Percentiles rank a stretch among this genome's conserved stretches.
Evolutionary conservation across 2,888 invertebrate species (phyloP).

Genomic region (Napeogenes sylphis): DNA sequence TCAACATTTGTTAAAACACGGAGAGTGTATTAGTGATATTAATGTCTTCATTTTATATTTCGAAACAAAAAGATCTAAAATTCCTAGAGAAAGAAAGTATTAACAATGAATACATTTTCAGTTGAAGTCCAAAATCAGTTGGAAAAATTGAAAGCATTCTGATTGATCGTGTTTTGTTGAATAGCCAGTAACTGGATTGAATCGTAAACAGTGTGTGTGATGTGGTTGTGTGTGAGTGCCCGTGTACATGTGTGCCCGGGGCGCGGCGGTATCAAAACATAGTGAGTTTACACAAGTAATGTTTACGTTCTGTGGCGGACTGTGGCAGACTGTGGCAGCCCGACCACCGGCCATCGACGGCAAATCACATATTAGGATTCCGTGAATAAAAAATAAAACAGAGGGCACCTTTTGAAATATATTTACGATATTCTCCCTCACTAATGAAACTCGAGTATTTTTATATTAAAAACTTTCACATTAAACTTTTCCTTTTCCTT

Average conservation of each 20-base stretch:
- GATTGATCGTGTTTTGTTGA: conserved; percentile 15
- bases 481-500: no score
- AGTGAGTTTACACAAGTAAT: conserved; percentile 24
- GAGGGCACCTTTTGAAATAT: not conserved
- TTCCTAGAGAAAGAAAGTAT: not conserved
- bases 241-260: conserved; percentile 1
- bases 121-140: conserved; percentile 11
- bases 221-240: conserved; percentile 1
- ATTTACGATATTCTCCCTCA: no score
- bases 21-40: no score
- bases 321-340: conserved; percentile 25
- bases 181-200: conserved; percentile 9
- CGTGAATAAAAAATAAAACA: not conserved
- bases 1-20: no score
- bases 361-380: conserved; percentile 17
- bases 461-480: no score
- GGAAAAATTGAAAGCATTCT: conserved; percentile 9
- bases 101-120: not conserved
- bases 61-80: not conserved
- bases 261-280: conserved; percentile 25
- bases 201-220: conserved; percentile 3
- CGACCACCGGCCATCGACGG: conserved; percentile 23
- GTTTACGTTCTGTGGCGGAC: conserved; percentile 26
- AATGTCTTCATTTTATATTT: not conserved
- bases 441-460: no score